A percentile compares a stretch with the other conserved stretches of the same genome.
These are phyloP conservation scores for Diploscapter pachys DNA, from an alignment of 1,140 invertebrate genomes.

Conservation along the genomic window DNA sequence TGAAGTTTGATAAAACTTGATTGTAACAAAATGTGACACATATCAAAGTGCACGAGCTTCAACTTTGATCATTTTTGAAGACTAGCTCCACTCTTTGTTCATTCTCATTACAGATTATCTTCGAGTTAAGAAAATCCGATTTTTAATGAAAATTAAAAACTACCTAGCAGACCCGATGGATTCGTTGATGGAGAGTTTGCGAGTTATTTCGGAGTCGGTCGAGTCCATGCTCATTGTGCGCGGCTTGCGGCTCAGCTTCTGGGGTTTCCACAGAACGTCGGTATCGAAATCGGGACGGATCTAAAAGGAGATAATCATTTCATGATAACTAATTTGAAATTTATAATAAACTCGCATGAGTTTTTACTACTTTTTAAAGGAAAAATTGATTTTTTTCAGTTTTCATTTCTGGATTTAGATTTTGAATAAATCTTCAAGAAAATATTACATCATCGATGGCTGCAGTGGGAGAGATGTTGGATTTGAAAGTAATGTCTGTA, in stretches of 20 bases:
- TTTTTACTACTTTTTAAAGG: no score
- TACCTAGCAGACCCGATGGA: slow-evolving; percentile 9
- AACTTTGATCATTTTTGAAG: no score
- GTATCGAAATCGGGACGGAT: slow-evolving; percentile 32
- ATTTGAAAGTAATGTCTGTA: slow-evolving; percentile 22
- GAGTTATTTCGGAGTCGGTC: slow-evolving; percentile 22
- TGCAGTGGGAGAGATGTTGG: slow-evolving; percentile 19
- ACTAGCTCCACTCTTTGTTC: no score
- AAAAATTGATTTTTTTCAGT: no score
- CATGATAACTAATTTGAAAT: not conserved
- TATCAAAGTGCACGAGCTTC: no score
- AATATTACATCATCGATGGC: slow-evolving; percentile 11
- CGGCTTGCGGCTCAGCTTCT: slow-evolving; percentile 6
- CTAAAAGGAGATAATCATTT: slow-evolving; percentile 4
- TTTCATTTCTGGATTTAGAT: no score
- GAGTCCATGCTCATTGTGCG: slow-evolving; percentile 24
- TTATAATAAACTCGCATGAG: not conserved
- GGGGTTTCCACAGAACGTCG: slow-evolving; percentile 31
- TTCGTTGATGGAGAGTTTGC: slow-evolving; percentile 20
- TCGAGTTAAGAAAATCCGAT: slow-evolving; percentile 2
- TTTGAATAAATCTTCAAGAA: not conserved
- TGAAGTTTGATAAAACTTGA: no score
- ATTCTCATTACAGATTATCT: no score
- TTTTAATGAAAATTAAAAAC: slow-evolving; percentile 1
- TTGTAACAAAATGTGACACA: no score